Conservation (phyloP, 1,140 invertebrate species). For the Drosophila elegans region DNA sequence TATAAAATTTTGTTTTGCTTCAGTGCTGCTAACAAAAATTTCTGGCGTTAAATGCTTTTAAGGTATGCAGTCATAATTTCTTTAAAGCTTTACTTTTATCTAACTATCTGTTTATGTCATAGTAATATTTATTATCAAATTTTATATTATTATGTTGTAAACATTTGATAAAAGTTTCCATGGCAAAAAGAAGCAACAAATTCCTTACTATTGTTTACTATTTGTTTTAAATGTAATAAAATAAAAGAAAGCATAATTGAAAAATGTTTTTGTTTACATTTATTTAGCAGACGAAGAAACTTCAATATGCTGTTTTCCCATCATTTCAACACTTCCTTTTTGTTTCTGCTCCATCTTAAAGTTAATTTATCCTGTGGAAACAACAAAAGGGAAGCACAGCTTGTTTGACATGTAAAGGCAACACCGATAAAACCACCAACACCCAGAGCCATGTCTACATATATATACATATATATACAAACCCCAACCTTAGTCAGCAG, state of each 20-base stretch:
- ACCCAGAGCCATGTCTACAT: conserved; percentile 1
- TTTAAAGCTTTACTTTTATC: too few species aligned
- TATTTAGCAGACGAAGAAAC: conserved; percentile 2
- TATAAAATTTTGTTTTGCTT: too few species aligned
- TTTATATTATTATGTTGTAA: too few species aligned
- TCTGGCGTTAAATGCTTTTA: too few species aligned
- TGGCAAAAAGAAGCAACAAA: too few species aligned
- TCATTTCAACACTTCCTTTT: conserved; percentile 25
- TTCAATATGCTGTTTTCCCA: neutral
- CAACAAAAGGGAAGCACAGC: conserved; percentile 32
- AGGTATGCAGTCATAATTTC: too few species aligned
- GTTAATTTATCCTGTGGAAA: conserved; percentile 40
- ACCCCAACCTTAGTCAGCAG: conserved; percentile 47
- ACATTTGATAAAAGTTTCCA: too few species aligned
- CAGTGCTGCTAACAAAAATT: neutral
- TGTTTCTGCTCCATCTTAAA: conserved; percentile 8
- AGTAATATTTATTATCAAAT: too few species aligned
- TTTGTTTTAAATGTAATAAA: too few species aligned
- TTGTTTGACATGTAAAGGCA: conserved; percentile 58
- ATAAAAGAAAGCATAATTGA: neutral
- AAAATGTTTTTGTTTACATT: too few species aligned
- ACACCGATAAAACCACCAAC: conserved; percentile 28
- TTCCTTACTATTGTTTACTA: too few species aligned
- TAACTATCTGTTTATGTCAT: too few species aligned
- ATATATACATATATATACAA: neutral